phyloP scores from a whole-genome alignment of 2,113 vertebrate species.

The Cynoglossus semilaevis region DNA sequence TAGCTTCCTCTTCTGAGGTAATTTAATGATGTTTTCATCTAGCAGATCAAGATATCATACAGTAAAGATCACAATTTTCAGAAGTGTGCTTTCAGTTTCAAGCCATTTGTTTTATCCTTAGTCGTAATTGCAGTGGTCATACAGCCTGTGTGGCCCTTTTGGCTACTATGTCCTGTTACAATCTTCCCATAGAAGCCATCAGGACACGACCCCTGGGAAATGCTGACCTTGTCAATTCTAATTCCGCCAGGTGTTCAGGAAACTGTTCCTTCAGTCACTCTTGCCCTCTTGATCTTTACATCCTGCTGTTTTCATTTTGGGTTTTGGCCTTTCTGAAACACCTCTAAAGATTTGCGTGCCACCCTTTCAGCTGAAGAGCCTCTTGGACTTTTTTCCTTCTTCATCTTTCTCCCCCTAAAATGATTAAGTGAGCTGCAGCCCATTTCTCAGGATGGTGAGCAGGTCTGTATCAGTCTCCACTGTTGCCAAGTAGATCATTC shows the following conservation, averaged over 20 bases:
- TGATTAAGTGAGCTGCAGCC: conserved; percentile 48
- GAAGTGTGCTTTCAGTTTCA: no score
- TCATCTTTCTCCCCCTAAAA: conserved; percentile 29
- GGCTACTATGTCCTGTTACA: conserved; percentile 52
- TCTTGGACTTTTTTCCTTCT: conserved; percentile 8
- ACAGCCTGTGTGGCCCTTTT: conserved; percentile 55
- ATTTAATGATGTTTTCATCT: no score
- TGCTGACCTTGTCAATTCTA: conserved; percentile 70
- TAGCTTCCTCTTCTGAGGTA: no score
- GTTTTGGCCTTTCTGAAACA: conserved; percentile 15
- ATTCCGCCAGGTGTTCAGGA: conserved; percentile 57
- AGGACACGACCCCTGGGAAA: conserved; percentile 73
- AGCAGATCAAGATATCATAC: no score
- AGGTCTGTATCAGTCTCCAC: conserved; percentile 35
- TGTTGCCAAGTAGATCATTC: conserved; percentile 24
- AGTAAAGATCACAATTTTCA: no score
- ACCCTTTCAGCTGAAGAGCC: conserved; percentile 21
- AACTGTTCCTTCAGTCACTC: conserved; percentile 66
- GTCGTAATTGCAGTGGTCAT: conserved; percentile 37
- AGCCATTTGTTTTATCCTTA: no score
- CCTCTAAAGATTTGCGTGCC: conserved; percentile 27
- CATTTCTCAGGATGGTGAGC: conserved; percentile 62
- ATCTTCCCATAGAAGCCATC: conserved; percentile 59
- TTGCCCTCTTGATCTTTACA: conserved; percentile 16
- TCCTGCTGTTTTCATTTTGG: conserved; percentile 1